phyloP scores from a whole-genome alignment of 2,888 invertebrate genomes.

The Terebella lapidaria region DNA sequence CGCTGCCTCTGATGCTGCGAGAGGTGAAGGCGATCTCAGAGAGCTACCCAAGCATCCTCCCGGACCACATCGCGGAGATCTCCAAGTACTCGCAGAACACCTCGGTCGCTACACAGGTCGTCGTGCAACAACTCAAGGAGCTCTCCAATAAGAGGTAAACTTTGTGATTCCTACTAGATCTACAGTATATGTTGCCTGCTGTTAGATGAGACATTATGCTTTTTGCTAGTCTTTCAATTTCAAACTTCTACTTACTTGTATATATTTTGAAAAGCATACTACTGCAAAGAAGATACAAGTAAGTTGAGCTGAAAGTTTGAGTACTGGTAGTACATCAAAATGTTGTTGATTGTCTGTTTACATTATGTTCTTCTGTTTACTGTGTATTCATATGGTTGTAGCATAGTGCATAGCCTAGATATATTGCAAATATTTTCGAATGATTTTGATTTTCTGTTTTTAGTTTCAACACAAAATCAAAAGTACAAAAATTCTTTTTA shows the following conservation, averaged over 20 bases:
- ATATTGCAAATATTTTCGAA: no score
- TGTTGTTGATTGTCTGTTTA: no score
- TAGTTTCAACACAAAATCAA: no score
- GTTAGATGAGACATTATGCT: not conserved
- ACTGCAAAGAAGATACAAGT: no score
- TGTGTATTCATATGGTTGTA: no score
- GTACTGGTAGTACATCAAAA: no score
- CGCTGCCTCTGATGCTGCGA: slow-evolving; percentile 70
- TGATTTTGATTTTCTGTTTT: no score
- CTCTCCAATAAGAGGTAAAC: slow-evolving; percentile 32
- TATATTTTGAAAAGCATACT: slow-evolving; percentile 6
- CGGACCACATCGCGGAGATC: slow-evolving; percentile 71
- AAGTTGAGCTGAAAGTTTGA: no score
- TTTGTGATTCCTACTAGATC: not conserved
- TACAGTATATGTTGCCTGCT: not conserved
- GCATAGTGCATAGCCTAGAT: no score
- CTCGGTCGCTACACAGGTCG: slow-evolving; percentile 47
- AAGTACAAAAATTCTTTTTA: no score
- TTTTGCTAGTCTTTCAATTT: not conserved
- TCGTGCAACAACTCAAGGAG: slow-evolving; percentile 53
- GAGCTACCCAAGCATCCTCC: slow-evolving; percentile 74
- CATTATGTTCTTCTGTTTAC: no score
- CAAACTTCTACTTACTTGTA: not conserved
- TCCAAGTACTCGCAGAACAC: slow-evolving; percentile 59
- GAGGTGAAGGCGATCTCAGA: slow-evolving; percentile 78